A percentile compares a stretch with the other conserved stretches of the same genome.
These are phyloP conservation scores for Zosterops pallidus DNA, from an alignment of 2,113 vertebrate species.

Conservation along the genomic window DNA sequence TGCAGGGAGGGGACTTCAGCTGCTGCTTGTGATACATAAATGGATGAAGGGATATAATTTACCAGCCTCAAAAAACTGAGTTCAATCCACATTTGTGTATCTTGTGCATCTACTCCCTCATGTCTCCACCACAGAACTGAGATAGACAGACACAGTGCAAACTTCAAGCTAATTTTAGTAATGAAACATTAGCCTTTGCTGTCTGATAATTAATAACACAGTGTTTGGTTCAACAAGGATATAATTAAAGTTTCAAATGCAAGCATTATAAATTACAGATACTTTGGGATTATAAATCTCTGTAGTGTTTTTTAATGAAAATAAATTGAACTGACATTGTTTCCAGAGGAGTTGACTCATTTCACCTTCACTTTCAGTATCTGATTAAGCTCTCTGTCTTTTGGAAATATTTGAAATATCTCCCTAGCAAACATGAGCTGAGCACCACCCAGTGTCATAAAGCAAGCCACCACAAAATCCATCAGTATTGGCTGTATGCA, in stretches of 20 bases:
- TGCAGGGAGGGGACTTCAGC: neutral
- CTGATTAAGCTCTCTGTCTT: neutral
- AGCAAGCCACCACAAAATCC: neutral
- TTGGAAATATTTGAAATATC: neutral
- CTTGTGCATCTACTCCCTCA: neutral
- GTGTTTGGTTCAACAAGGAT: neutral
- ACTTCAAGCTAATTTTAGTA: neutral
- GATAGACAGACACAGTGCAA: neutral
- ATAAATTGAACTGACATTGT: slow-evolving; percentile 3
- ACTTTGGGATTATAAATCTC: slow-evolving; percentile 14
- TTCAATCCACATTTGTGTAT: neutral
- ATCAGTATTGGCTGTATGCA: neutral
- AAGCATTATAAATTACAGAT: slow-evolving; percentile 19
- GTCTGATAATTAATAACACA: slow-evolving; percentile 4
- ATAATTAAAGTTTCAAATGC: slow-evolving; percentile 42
- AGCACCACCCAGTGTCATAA: neutral
- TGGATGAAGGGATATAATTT: neutral
- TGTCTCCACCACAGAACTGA: neutral
- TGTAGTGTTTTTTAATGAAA: slow-evolving; percentile 7
- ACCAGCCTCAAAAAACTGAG: neutral
- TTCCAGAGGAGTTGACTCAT: neutral
- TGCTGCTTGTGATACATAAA: accelerated
- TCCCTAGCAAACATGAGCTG: neutral
- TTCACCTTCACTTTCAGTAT: slow-evolving; percentile 10
- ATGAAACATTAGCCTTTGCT: neutral